Percentiles rank a stretch among this genome's conserved stretches.
Conservation (phyloP, 2,888 invertebrate genomes). For the Steinernema hermaphroditum region DNA sequence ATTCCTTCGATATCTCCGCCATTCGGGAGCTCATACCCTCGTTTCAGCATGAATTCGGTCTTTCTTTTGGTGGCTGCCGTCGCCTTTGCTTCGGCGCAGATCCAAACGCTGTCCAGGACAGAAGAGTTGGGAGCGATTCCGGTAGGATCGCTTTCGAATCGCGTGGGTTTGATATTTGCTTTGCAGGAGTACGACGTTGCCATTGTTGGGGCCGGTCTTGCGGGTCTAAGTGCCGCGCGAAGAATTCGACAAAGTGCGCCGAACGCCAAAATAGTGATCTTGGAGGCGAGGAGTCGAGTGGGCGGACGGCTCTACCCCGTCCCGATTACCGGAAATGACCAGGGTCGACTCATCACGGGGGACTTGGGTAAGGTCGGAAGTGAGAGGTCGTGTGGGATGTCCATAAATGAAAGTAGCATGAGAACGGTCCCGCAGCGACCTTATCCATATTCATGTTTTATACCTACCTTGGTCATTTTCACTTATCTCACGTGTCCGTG, state of each 20-base stretch:
- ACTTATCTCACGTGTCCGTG: too few species aligned
- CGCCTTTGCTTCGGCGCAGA: background rate
- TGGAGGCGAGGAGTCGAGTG: slow-evolving; percentile 18
- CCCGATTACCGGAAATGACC: background rate
- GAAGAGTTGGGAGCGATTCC: slow-evolving; percentile 8
- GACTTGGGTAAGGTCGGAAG: slow-evolving; percentile 1
- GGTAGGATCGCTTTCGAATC: background rate
- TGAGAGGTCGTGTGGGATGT: too few species aligned
- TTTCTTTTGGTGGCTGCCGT: background rate
- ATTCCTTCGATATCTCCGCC: background rate
- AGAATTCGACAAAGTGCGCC: background rate
- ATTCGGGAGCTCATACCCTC: background rate
- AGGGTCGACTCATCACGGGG: background rate
- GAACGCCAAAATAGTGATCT: slow-evolving; percentile 6
- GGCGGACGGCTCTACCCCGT: slow-evolving; percentile 8
- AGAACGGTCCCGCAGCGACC: too few species aligned
- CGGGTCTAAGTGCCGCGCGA: slow-evolving; percentile 14
- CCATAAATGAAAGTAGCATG: too few species aligned
- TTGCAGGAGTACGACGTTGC: slow-evolving; percentile 19
- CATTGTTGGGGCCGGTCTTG: slow-evolving; percentile 28
- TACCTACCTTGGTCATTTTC: too few species aligned
- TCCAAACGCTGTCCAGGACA: background rate
- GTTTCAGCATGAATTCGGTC: slow-evolving; percentile 28
- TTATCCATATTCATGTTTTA: too few species aligned
- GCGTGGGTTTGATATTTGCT: slow-evolving; percentile 13